Conservation (phyloP, 30 jellyfish, hydroid and myxozoan genomes). For the Hydra vulgaris region DNA sequence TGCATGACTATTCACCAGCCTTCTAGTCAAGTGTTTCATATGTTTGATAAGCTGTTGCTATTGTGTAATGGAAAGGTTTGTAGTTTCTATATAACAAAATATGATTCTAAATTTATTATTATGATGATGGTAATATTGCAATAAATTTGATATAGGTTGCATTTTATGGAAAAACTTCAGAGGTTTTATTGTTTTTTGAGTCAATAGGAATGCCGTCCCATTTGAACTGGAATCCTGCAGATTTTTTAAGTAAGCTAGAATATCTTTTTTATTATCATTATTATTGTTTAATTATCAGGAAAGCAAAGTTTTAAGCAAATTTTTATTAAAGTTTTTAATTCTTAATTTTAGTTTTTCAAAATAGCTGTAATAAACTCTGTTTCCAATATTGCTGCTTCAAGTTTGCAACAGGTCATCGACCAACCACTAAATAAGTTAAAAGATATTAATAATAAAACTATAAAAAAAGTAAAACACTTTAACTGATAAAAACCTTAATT, state of each 20-base stretch:
- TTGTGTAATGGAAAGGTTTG: constrained; percentile 36
- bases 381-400: too few relatives aligned
- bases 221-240: constrained; percentile 70
- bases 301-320: background rate
- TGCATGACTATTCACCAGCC: constrained; percentile 51
- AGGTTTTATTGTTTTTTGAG: constrained; percentile 34
- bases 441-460: too few relatives aligned
- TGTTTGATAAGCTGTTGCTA: constrained; percentile 46
- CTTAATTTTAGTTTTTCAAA: too few relatives aligned
- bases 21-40: constrained; percentile 44
- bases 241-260: constrained; percentile 41
- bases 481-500: too few relatives aligned
- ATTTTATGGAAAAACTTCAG: constrained; percentile 33
- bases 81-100: background rate
- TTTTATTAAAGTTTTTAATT: too few relatives aligned
- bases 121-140: background rate
- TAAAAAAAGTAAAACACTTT: too few relatives aligned
- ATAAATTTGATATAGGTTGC: constrained; percentile 17
- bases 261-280: too few relatives aligned
- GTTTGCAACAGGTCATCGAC: too few relatives aligned
- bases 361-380: too few relatives aligned
- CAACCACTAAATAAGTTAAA: too few relatives aligned
- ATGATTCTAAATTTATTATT: too few relatives aligned
- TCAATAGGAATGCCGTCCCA: constrained; percentile 35
- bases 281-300: background rate